These are phyloP conservation scores for Coelinius sp. DNA, from an alignment of 2,888 invertebrate species.

Conservation along the genomic window DNA sequence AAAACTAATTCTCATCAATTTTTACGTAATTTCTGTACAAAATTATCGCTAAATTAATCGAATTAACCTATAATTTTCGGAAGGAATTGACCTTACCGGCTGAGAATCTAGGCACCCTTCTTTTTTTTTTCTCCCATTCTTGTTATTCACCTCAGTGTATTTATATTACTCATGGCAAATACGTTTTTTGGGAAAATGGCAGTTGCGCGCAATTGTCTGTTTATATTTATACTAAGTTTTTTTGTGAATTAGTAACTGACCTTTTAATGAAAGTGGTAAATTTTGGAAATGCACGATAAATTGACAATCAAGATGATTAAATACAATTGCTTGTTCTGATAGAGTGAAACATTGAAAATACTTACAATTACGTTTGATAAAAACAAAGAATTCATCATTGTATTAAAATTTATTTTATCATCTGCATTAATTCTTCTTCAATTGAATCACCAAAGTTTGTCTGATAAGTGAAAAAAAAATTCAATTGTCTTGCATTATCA, in stretches of 20 bases:
- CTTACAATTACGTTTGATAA: neutral
- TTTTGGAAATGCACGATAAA: neutral
- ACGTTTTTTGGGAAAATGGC: conserved; percentile 53
- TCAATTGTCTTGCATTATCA: neutral
- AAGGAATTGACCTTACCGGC: too few relatives aligned
- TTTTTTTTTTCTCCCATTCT: too few relatives aligned
- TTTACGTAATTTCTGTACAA: too few relatives aligned
- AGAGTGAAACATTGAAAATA: neutral
- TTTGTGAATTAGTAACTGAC: neutral
- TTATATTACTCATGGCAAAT: too few relatives aligned
- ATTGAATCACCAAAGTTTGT: neutral
- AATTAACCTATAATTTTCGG: too few relatives aligned
- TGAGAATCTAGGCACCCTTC: too few relatives aligned
- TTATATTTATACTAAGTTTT: conserved; percentile 60
- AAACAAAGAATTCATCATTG: conserved; percentile 6
- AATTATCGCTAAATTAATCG: too few relatives aligned
- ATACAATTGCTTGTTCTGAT: neutral
- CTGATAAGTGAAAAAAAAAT: neutral
- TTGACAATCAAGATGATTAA: neutral
- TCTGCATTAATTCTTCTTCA: neutral
- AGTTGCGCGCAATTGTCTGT: conserved; percentile 61
- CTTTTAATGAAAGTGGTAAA: neutral
- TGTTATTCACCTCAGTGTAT: too few relatives aligned
- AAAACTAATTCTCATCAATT: too few relatives aligned
- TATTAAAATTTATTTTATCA: neutral